Evolutionary conservation across 2,797 vertebrate species (phyloP), one percentile per base, ranked within the genome.

Genomic region (Leptodon cayanensis): DNA sequence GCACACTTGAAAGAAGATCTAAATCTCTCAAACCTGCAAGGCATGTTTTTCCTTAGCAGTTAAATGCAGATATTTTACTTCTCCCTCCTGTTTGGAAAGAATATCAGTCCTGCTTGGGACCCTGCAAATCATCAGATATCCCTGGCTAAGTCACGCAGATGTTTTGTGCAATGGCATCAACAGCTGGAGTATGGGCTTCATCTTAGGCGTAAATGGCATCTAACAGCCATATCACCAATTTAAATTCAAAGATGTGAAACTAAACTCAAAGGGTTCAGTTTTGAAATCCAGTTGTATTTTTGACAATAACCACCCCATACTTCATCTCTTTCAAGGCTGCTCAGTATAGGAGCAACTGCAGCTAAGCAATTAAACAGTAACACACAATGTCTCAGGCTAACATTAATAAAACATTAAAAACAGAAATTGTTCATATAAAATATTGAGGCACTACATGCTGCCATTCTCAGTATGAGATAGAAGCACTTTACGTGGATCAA

Each of bases 391-490:
- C 65, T 95, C 81, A 42, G 83, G 78, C 81, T 80, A 96, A 67
- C 66, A 77, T 92, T 73, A 96, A 97, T 35, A 97, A 96, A 97
- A 96, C 61, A 97, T 91, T 90, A 79, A 86, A 96, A 52, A 10
- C 72, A 94, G 88, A 58, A 97, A 96, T 85, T 88, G 63, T 50
- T 96, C 76, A 72, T 83, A 85, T 91, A 90, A 97, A 96, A 96
- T 96, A 96, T 76, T 91, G 91, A 93, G 93, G 57, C 47, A 37
- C 52, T 95, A 52, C n/a, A 42, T 90, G 44, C 57, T 92, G 77
- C 76, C 14, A 29, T 94, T 97, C 83, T 96, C 76, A 59, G 85
- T 58, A 85, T 81, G 95, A 93, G 95, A 74, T 25, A 78, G 82
- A 89, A 97, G 44, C 13, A 20, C 83, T 95, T 97, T 73, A 92